These are phyloP conservation scores for Leucophora obtusa DNA, from an alignment of 2,888 invertebrate genomes.

Conservation along the genomic window DNA sequence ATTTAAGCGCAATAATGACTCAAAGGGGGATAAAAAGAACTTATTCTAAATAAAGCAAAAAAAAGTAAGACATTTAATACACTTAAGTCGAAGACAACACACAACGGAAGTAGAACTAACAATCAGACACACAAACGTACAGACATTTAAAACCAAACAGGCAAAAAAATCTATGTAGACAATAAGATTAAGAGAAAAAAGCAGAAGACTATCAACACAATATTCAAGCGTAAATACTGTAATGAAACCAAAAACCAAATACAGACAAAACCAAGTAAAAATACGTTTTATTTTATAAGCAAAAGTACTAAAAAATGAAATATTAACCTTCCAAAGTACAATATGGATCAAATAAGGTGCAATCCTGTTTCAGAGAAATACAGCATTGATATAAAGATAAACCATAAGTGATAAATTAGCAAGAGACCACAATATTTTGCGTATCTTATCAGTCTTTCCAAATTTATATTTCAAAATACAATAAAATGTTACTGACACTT, in stretches of 20 bases:
- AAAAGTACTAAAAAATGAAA: constrained; percentile 33
- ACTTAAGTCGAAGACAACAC: constrained; percentile 27
- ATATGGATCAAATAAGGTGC: not conserved
- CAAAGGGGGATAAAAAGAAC: constrained; percentile 42
- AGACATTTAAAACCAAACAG: constrained; percentile 34
- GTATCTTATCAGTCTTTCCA: too few relatives aligned
- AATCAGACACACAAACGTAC: constrained; percentile 4
- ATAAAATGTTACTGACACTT: too few relatives aligned
- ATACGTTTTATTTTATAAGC: constrained; percentile 10
- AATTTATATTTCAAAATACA: too few relatives aligned
- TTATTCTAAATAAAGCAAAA: constrained; percentile 30
- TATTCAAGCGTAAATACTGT: not conserved
- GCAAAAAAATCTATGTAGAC: constrained; percentile 42
- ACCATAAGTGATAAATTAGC: too few relatives aligned
- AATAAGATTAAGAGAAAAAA: constrained; percentile 51
- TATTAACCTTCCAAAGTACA: not conserved
- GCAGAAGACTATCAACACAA: constrained; percentile 53
- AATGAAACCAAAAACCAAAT: not conserved
- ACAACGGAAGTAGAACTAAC: constrained; percentile 39
- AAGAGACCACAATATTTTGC: too few relatives aligned
- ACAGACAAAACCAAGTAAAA: constrained; percentile 20
- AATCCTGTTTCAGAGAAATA: too few relatives aligned
- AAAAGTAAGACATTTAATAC: constrained; percentile 55
- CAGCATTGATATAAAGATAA: too few relatives aligned
- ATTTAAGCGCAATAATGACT: constrained; percentile 73